Evolutionary conservation across 2,113 vertebrate species (phyloP).

Genomic region (Coreoperca whiteheadi): DNA sequence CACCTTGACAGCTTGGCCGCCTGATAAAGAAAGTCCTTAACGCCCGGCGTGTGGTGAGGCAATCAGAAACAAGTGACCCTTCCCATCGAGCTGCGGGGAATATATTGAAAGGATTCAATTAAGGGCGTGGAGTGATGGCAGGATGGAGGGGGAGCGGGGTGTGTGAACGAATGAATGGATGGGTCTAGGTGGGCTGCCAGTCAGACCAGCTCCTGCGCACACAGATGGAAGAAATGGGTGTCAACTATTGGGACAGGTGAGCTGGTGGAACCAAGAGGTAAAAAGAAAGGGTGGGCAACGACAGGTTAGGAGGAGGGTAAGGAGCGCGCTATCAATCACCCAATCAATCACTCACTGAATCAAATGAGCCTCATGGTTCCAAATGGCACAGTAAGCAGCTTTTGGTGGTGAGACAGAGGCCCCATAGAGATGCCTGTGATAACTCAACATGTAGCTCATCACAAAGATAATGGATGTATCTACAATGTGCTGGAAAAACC

Average conservation of each 20-base stretch:
- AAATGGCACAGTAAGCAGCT: conserved; percentile 25
- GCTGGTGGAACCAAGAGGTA: conserved; percentile 44
- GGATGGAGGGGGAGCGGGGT: background rate
- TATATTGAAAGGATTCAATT: conserved; percentile 69
- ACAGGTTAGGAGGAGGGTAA: background rate
- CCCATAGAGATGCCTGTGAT: conserved; percentile 2
- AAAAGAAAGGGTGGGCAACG: background rate
- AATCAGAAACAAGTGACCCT: conserved; percentile 64
- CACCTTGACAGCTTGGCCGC: conserved; percentile 18
- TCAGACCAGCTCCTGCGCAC: conserved; percentile 24
- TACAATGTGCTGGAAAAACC: background rate
- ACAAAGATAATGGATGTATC: background rate
- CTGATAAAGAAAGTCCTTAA: conserved; percentile 48
- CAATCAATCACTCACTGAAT: conserved; percentile 42
- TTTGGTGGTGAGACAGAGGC: background rate
- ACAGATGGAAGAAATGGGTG: conserved; percentile 41
- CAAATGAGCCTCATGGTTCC: conserved; percentile 33
- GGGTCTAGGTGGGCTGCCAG: conserved; percentile 38
- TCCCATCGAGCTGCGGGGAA: conserved; percentile 32
- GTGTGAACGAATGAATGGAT: conserved; percentile 16
- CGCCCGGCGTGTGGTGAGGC: conserved; percentile 13
- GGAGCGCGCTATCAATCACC: conserved; percentile 32
- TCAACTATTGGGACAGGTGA: conserved; percentile 41
- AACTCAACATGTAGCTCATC: conserved; percentile 1
- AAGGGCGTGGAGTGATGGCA: conserved; percentile 45